Evolutionary conservation across 2,797 vertebrate genomes (phyloP), one percentile per base, ranked within the genome.

Genomic region (Podarcis lilfordi): DNA sequence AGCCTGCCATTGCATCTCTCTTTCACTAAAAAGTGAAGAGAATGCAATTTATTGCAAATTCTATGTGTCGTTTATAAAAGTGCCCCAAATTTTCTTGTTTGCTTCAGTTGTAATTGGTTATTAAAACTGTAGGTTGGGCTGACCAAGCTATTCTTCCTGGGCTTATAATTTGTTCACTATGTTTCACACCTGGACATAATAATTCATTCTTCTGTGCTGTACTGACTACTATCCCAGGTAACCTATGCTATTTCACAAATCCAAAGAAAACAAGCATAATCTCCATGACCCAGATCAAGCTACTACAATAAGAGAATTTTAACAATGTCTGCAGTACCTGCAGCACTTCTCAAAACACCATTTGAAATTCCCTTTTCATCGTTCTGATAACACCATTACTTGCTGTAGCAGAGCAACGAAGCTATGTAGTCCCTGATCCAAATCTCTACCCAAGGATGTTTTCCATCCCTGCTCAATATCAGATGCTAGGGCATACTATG

Each of bases 181-280:
- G 23, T 29, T 86, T n/a, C 77, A 80, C 66, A 86, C 55, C 64
- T 86, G 66, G 77, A 55, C 40, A 45, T 71, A 45, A 71, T 50
- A 79, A 69, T 79, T 86, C 43, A 86, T 86, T 79, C 13, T 86
- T 80, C 66, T 86, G 61, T 50, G 32, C n/a, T 68, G 45, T 45
- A 32, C 1, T 2, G 50, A 68, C 11, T 11, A 77, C 76, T 72
- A 80, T 80, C 32, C 50, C 69, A 55, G 32, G 32, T 71, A 55
- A 80, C n/a, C 35, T 25, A 40, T 69, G 64, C 37, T 69, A 61
- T 69, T 55, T 35, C n/a, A 80, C 43, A 59, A 59, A 5, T 35
- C 40, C 37, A 59, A 55, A 25, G 43, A 59, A 84, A 84, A 61
- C 35, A 72, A 50, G 7, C 25, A 40, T n/a, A 80, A 40, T 80